phyloP scores from a whole-genome alignment of 2,888 invertebrate species.

The Seladonia tumulorum region DNA sequence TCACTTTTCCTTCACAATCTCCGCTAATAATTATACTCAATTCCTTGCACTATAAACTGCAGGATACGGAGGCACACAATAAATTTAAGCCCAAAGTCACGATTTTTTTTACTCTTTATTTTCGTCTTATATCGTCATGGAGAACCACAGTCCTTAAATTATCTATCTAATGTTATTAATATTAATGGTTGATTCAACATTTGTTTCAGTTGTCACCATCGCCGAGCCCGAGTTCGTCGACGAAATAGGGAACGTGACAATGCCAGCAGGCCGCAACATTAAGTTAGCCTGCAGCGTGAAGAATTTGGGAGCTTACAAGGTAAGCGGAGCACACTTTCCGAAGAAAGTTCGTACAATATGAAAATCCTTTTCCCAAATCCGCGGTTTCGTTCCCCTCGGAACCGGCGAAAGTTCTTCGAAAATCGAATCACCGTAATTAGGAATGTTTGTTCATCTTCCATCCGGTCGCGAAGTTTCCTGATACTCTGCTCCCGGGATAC shows the following conservation, averaged over 20 bases:
- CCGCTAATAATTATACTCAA: no score
- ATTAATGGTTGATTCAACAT: not conserved
- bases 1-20: not conserved
- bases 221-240: conserved; percentile 96
- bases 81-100: no score
- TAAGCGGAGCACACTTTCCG: conserved; percentile 83
- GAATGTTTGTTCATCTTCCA: not conserved
- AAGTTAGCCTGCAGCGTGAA: conserved; percentile 96
- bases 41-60: no score
- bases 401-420: not conserved
- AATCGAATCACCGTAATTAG: not conserved
- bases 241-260: conserved; percentile 95
- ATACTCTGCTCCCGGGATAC: not conserved
- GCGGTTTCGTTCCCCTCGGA: not conserved
- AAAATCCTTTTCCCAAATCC: not conserved
- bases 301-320: conserved; percentile 96
- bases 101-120: no score
- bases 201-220: conserved; percentile 87
- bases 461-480: not conserved
- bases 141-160: no score
- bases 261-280: conserved; percentile 94
- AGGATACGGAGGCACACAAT: no score
- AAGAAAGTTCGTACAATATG: not conserved
- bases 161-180: no score
- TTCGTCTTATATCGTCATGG: no score